Evolutionary conservation across 2,113 vertebrate genomes (phyloP).

Genomic region (Hipposideros armiger): DNA sequence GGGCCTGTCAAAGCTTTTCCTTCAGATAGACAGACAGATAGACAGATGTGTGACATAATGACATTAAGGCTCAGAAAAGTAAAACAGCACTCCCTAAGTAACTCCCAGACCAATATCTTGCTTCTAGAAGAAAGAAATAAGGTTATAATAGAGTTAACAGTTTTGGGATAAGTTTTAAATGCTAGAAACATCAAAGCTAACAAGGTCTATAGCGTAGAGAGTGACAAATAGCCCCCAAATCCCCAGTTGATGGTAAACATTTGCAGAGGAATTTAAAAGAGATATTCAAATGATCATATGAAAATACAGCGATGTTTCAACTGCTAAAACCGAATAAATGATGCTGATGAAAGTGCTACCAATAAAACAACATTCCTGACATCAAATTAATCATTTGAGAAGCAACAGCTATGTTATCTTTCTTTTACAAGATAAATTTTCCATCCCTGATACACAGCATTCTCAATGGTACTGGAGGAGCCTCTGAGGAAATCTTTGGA

Average conservation of each 20-base stretch:
- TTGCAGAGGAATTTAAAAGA: not conserved
- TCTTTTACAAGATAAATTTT: slow-evolving; percentile 45
- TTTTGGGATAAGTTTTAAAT: not conserved
- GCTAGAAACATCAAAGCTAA: not conserved
- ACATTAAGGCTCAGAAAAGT: not conserved
- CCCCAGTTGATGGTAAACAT: not conserved
- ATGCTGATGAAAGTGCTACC: not conserved
- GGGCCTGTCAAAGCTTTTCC: not conserved
- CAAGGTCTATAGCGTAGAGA: not conserved
- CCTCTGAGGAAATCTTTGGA: slow-evolving; percentile 38
- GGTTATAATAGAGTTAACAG: not conserved
- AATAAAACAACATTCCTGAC: not conserved
- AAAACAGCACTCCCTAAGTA: not conserved
- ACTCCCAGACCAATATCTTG: not conserved
- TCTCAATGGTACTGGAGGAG: slow-evolving; percentile 10
- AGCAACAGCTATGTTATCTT: not conserved
- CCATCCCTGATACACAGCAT: not conserved
- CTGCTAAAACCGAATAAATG: not conserved
- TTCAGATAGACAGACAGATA: not conserved
- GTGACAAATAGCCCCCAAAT: not conserved
- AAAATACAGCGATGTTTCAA: not conserved
- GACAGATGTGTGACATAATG: not conserved
- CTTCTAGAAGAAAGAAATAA: not conserved
- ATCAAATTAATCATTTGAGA: not conserved
- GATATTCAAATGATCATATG: not conserved